Conservation (phyloP, 2,888 invertebrate genomes). For the Acrobeloides nanus region DNA sequence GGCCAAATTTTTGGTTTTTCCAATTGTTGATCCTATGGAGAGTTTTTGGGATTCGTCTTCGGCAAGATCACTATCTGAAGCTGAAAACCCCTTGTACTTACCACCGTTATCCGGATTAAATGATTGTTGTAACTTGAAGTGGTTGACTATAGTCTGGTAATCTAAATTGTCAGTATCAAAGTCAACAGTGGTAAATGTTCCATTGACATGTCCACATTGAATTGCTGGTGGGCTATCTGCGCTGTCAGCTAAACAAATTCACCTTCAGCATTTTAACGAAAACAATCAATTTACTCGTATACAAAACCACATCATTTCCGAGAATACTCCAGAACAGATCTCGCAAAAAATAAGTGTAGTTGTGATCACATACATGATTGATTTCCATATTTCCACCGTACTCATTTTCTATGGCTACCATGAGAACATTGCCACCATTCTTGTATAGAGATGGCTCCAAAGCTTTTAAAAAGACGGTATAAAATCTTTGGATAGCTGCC, state of each 20-base stretch:
- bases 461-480: slow-evolving; percentile 29
- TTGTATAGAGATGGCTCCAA: slow-evolving; percentile 46
- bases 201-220: slow-evolving; percentile 66
- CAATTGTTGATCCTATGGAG: too few relatives aligned
- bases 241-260: slow-evolving; percentile 67
- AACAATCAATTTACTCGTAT: slow-evolving; percentile 56
- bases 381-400: slow-evolving; percentile 62
- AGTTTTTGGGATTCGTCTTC: too few relatives aligned
- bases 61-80: too few relatives aligned
- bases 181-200: slow-evolving; percentile 66
- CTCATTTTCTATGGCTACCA: slow-evolving; percentile 62
- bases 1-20: too few relatives aligned
- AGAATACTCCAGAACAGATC: slow-evolving; percentile 63
- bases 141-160: too few relatives aligned
- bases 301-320: slow-evolving; percentile 67
- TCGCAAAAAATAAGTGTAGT: slow-evolving; percentile 66
- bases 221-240: slow-evolving; percentile 58
- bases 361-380: slow-evolving; percentile 67
- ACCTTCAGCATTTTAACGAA: background rate
- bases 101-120: too few relatives aligned
- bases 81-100: too few relatives aligned
- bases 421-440: slow-evolving; percentile 58
- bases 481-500: slow-evolving; percentile 40
- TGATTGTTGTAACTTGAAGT: slow-evolving; percentile 56
- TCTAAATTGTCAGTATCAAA: slow-evolving; percentile 42